Percentiles rank a stretch among this genome's conserved stretches.
These are phyloP conservation scores for Priapulus caudatus DNA, from an alignment of 2,888 invertebrate species.

Conservation along the genomic window DNA sequence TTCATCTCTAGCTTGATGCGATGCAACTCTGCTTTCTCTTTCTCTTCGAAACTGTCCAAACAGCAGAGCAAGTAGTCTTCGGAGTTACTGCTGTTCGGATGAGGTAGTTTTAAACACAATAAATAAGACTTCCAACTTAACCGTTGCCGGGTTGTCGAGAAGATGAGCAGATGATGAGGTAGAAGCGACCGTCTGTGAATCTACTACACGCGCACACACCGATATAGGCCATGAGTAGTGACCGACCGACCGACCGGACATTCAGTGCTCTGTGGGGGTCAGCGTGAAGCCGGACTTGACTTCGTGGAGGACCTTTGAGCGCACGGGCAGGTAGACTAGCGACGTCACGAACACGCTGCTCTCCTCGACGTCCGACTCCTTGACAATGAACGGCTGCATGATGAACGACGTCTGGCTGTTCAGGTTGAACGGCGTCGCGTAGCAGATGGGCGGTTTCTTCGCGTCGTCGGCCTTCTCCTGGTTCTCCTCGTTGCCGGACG, in stretches of 20 bases:
- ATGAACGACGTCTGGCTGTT: slow-evolving; percentile 46
- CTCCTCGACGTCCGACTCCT: slow-evolving; percentile 24
- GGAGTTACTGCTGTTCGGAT: no score
- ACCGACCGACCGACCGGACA: no score
- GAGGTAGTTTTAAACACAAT: slow-evolving; percentile 3
- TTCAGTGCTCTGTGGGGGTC: slow-evolving; percentile 64
- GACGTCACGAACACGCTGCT: slow-evolving; percentile 65
- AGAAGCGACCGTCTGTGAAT: background rate
- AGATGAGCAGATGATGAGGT: background rate
- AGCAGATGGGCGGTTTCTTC: slow-evolving; percentile 34
- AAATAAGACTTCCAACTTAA: background rate
- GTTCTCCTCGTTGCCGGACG: slow-evolving; percentile 4
- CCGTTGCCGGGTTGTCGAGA: background rate
- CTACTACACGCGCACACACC: no score
- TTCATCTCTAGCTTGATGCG: no score
- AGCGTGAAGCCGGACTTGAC: slow-evolving; percentile 83
- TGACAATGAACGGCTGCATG: slow-evolving; percentile 70
- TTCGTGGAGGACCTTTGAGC: slow-evolving; percentile 68
- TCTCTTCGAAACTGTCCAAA: no score
- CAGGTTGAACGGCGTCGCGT: slow-evolving; percentile 35
- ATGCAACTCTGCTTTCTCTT: no score
- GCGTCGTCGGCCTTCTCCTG: slow-evolving; percentile 8
- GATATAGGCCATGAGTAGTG: no score
- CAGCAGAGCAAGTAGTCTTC: no score
- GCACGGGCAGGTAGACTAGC: slow-evolving; percentile 84